Base-by-base conservation (phyloP, 2,113 vertebrate species). In the Erythrolamprus reginae region DNA sequence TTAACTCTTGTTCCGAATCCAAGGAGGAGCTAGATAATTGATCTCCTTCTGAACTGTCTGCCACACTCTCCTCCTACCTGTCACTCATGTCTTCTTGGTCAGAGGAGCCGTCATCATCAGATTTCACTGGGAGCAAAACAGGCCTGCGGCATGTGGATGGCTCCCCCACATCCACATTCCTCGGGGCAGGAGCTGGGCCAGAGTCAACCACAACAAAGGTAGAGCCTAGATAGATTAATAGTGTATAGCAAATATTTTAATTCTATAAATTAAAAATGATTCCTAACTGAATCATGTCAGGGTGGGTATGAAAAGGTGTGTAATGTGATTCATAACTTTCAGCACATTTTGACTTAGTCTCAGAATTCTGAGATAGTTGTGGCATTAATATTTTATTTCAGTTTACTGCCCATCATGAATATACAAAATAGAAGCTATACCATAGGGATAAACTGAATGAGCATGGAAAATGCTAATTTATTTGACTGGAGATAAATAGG, bases 351-450 rank as follows among this genome's bases (percentile, higher is more conserved):
- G 51, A 3, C 23, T 87, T 65, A 77, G 53, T 48, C 45, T 45
- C 84, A 89, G 51, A 88, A 82, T 87, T 93, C 12, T 5, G 51
- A 87, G 82, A 82, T 58, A 2, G 15, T 19, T 90, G 92, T 89
- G 56, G 38, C 15, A 77, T 92, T 88, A 84, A 50, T 91, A 53
- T 87, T 92, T 94, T 87, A 92, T 92, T 84, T 93, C 77, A 89
- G 24, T 47, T 92, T 91, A 50, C 82, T 89, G 70, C 88, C 56
- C 91, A 45, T 45, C 38, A 84, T 26, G 24, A 9, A 21, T 87
- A 82, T 89, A 12, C 92, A 77, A 89, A 89, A 92, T 65, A 87
- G 94, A 89, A 51, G 51, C 1, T 86, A 88, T 70, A 45, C 77
- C 50, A 86, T 51, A 89, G 23, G 45, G 61, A 55, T 89, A 84